These are phyloP conservation scores for Drosophila aff. DNA, from an alignment of 1,140 invertebrate genomes.

Conservation along the genomic window DNA sequence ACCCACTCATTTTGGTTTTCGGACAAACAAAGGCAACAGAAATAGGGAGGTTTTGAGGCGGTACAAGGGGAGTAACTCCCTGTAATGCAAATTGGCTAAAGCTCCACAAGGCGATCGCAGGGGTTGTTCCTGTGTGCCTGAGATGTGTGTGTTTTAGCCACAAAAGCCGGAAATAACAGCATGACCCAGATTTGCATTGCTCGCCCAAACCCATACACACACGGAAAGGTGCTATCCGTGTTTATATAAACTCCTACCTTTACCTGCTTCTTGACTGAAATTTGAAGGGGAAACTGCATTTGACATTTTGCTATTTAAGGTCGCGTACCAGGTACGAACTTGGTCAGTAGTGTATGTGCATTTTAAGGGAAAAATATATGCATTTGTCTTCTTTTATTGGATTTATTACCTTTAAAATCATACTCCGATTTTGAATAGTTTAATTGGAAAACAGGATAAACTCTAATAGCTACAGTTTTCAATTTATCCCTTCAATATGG, in stretches of 20 bases:
- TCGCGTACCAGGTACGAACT: background rate
- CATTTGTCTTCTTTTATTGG: background rate
- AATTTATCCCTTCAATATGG: background rate
- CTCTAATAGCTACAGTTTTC: background rate
- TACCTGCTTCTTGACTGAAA: conserved; percentile 25
- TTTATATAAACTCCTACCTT: conserved; percentile 42
- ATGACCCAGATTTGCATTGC: conserved; percentile 70
- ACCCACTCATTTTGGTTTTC: conserved; percentile 65
- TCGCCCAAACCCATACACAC: conserved; percentile 10
- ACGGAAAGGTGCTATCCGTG: conserved; percentile 17
- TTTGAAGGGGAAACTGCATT: conserved; percentile 49
- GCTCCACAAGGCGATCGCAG: conserved; percentile 62
- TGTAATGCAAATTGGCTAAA: conserved; percentile 68
- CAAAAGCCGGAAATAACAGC: conserved; percentile 76
- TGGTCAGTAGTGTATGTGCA: background rate
- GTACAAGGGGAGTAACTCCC: conserved; percentile 3
- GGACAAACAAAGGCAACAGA: conserved; percentile 5
- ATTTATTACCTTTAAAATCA: background rate
- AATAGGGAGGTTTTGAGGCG: background rate
- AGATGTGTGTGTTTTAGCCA: conserved; percentile 37
- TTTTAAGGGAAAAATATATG: background rate
- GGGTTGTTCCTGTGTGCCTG: conserved; percentile 10
- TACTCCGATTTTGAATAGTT: background rate
- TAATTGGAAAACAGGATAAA: background rate
- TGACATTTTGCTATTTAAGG: conserved; percentile 35